Percentiles rank a stretch among this genome's conserved stretches.
These are phyloP conservation scores for Drosophila arawakana DNA, from an alignment of 1,140 invertebrate species.

Conservation along the genomic window DNA sequence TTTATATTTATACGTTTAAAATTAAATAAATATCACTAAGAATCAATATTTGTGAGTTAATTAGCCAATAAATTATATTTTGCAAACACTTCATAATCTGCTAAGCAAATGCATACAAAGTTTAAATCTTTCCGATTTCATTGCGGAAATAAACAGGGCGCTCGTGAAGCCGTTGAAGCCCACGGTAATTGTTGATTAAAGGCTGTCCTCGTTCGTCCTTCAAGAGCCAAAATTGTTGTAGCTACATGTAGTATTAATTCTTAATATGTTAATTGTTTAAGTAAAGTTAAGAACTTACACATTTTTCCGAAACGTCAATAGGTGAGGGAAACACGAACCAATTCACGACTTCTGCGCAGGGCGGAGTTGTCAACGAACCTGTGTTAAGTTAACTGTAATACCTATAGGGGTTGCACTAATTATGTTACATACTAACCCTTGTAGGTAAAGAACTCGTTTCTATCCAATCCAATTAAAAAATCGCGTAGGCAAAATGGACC, in stretches of 20 bases:
- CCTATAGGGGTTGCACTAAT: background rate
- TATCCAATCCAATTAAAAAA: slow-evolving; percentile 41
- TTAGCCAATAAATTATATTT: too few species aligned
- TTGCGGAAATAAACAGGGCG: slow-evolving; percentile 48
- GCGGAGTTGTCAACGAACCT: slow-evolving; percentile 95
- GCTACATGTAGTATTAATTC: background rate
- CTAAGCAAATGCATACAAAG: too few species aligned
- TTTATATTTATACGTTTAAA: too few species aligned
- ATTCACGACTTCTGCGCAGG: slow-evolving; percentile 93
- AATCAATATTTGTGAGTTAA: too few species aligned
- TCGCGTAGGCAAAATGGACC: slow-evolving; percentile 35
- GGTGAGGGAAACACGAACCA: slow-evolving; percentile 95
- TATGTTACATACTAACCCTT: slow-evolving; percentile 17
- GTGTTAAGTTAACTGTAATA: background rate
- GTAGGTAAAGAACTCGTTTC: slow-evolving; percentile 45
- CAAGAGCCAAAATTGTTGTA: slow-evolving; percentile 86
- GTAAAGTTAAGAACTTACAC: slow-evolving; percentile 26
- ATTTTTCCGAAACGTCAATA: slow-evolving; percentile 86
- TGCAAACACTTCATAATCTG: too few species aligned
- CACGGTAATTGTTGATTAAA: slow-evolving; percentile 86
- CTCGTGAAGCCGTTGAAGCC: slow-evolving; percentile 18
- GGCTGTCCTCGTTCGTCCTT: slow-evolving; percentile 85
- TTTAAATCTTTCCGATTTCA: background rate
- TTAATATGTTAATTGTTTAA: background rate
- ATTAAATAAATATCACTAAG: too few species aligned